Percentiles rank a stretch among this genome's conserved stretches.
These are phyloP conservation scores for Hestina assimilis DNA, from an alignment of 1,140 invertebrate genomes.

Conservation along the genomic window DNA sequence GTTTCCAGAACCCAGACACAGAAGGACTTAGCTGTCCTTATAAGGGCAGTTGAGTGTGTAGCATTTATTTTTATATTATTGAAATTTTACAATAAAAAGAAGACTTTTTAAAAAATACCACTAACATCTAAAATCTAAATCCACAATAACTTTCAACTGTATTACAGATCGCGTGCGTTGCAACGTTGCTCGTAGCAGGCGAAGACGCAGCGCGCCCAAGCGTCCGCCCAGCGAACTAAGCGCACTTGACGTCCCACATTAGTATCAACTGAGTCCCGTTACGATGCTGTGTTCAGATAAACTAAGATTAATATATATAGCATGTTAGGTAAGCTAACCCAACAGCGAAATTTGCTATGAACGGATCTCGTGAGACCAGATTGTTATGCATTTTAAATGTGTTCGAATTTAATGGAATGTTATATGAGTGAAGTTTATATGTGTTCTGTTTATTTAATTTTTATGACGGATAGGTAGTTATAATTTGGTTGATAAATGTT, in stretches of 20 bases:
- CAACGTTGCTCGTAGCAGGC: conserved; percentile 65
- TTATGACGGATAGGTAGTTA: too few relatives aligned
- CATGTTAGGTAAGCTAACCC: neutral
- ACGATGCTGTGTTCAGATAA: conserved; percentile 20
- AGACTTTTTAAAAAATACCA: neutral
- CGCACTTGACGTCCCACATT: conserved; percentile 21
- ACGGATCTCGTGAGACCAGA: neutral
- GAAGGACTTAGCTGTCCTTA: too few relatives aligned
- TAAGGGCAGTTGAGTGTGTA: too few relatives aligned
- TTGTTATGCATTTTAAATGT: neutral
- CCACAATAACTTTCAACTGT: neutral
- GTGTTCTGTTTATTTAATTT: neutral
- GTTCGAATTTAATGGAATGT: neutral
- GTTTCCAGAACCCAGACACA: too few relatives aligned
- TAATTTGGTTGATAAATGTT: too few relatives aligned
- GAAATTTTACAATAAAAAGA: too few relatives aligned
- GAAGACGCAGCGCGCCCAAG: conserved; percentile 17
- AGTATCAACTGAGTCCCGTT: conserved; percentile 6
- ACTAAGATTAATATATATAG: conserved; percentile 12
- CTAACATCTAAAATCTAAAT: neutral
- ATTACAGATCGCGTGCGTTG: conserved; percentile 34
- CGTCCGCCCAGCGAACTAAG: conserved; percentile 39
- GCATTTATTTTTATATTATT: too few relatives aligned
- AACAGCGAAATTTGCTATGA: neutral
- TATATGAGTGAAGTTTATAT: neutral